Evolutionary conservation across 2,797 vertebrate genomes (phyloP).

Genomic region (Octomys mimax): DNA sequence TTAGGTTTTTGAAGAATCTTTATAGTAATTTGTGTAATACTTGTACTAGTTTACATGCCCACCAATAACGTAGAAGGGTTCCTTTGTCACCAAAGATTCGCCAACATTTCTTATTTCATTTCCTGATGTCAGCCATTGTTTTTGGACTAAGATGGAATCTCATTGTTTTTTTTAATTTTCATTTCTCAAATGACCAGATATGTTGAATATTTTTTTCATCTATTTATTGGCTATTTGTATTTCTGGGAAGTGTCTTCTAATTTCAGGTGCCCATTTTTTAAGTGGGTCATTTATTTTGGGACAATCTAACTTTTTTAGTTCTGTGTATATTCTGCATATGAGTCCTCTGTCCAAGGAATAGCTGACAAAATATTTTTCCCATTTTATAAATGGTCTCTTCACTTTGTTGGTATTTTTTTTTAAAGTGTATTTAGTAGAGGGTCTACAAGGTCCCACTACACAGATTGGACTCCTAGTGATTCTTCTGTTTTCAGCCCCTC

Average conservation of each 20-base stretch:
- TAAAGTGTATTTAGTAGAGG: no score
- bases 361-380: not conserved
- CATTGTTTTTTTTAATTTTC: not conserved
- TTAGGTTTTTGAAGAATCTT: not conserved
- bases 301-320: not conserved
- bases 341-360: not conserved
- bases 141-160: not conserved
- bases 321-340: not conserved
- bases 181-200: not conserved
- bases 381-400: not conserved
- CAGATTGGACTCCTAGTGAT: no score
- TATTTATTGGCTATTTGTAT: not conserved
- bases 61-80: not conserved
- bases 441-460: no score
- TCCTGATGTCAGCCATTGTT: not conserved
- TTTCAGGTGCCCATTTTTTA: not conserved
- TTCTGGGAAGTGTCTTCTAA: not conserved
- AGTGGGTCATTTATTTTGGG: not conserved
- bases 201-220: not conserved
- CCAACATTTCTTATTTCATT: not conserved
- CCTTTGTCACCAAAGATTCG: not conserved
- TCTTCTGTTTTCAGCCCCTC: no score
- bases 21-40: not conserved
- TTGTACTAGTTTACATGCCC: not conserved
- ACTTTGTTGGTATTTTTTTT: not conserved